A percentile compares a stretch with the other conserved stretches of the same genome.
These are phyloP conservation scores for Zaprionus tsacasi DNA, from an alignment of 1,140 invertebrate species.

Conservation along the genomic window DNA sequence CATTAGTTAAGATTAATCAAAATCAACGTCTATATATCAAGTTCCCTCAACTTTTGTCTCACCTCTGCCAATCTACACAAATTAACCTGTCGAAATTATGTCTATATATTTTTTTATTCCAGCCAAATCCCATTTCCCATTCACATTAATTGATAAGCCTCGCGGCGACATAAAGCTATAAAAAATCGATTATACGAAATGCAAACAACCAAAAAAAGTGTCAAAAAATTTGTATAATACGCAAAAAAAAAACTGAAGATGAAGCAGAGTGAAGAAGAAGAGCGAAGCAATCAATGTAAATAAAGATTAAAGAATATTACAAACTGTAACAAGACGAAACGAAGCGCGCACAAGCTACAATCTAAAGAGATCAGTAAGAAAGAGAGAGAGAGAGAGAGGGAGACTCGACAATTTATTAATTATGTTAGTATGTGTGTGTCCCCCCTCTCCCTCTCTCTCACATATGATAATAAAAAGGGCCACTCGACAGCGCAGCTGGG, in stretches of 20 bases:
- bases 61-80: not conserved
- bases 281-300: slow-evolving; percentile 48
- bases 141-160: slow-evolving; percentile 26
- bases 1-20: not conserved
- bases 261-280: not conserved
- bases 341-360: slow-evolving; percentile 27
- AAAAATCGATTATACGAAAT: slow-evolving; percentile 27
- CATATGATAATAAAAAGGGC: slow-evolving; percentile 64
- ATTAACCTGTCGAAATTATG: not conserved
- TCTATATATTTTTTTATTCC: not conserved
- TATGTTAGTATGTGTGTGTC: slow-evolving; percentile 53
- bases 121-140: slow-evolving; percentile 32
- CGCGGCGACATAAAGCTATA: slow-evolving; percentile 19
- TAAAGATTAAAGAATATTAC: slow-evolving; percentile 40
- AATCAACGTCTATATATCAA: no score
- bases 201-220: slow-evolving; percentile 46
- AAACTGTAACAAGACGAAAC: slow-evolving; percentile 34
- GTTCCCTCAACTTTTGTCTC: not conserved
- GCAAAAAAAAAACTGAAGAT: slow-evolving; percentile 48
- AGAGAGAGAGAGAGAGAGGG: slow-evolving; percentile 11
- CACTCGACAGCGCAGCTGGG: slow-evolving; percentile 64
- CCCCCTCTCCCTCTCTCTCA: no score
- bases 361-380: slow-evolving; percentile 19
- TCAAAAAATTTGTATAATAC: slow-evolving; percentile 55
- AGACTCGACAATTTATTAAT: slow-evolving; percentile 66